Percentiles rank a stretch among this genome's conserved stretches.
Conservation (phyloP, 1,140 invertebrate species). For the Pseudomyrmex sp. region DNA sequence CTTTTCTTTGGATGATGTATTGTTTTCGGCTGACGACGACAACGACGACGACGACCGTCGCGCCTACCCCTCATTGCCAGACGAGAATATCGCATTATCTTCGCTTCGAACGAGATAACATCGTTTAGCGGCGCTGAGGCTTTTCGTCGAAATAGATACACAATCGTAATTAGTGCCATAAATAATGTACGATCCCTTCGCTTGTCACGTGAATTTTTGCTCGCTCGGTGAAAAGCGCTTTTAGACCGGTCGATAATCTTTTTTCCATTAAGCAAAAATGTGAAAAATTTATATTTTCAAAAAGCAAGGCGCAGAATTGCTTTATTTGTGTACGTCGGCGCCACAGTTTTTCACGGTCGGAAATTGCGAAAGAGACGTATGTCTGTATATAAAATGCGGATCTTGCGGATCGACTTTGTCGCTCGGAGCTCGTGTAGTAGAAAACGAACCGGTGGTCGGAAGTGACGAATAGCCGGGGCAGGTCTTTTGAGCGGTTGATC, state of each 20-base stretch:
- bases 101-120: not conserved
- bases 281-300: not conserved
- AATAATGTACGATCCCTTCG: constrained; percentile 19
- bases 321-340: constrained; percentile 31
- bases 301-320: not conserved
- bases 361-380: not conserved
- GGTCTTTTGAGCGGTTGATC: constrained; percentile 65
- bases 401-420: constrained; percentile 62
- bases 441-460: not conserved
- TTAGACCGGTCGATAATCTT: constrained; percentile 24
- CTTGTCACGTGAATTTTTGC: constrained; percentile 23
- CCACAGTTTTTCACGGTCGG: constrained; percentile 3
- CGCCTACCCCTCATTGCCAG: not conserved
- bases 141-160: not conserved
- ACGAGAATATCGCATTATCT: not conserved
- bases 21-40: constrained; percentile 24
- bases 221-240: not conserved
- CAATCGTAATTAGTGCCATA: constrained; percentile 2
- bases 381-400: too few relatives aligned
- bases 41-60: not conserved
- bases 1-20: constrained; percentile 30
- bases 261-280: not conserved
- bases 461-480: constrained; percentile 64
- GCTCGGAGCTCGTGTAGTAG: not conserved
- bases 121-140: not conserved